Percentiles rank a stretch among this genome's conserved stretches.
Conservation (phyloP, 2,888 invertebrate genomes). For the Pterobdella sp. region DNA sequence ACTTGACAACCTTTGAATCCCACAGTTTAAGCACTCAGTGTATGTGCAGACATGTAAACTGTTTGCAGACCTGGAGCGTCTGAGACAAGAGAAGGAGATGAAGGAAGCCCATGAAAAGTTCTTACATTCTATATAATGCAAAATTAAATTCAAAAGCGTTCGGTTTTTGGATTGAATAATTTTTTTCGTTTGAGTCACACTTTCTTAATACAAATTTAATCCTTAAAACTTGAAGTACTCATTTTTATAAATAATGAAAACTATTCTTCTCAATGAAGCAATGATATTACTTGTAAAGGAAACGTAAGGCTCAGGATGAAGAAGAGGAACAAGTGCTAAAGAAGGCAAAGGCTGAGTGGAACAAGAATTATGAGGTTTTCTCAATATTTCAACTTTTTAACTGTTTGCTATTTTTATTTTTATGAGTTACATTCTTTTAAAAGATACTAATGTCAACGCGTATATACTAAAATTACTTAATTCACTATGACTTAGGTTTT, state of each 20-base stretch:
- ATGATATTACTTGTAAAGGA: conserved; percentile 57
- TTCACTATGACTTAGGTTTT: neutral
- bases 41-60: conserved; percentile 99
- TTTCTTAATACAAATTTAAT: too few species aligned
- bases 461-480: neutral
- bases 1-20: too few species aligned
- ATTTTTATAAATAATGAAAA: too few species aligned
- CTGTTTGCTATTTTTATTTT: too few species aligned
- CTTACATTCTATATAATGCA: too few species aligned
- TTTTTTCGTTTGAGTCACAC: too few species aligned
- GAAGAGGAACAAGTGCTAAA: conserved; percentile 82
- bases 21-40: conserved; percentile 70
- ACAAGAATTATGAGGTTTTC: conserved; percentile 87
- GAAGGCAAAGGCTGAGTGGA: conserved; percentile 88
- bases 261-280: neutral
- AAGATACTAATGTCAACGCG: neutral
- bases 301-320: conserved; percentile 84
- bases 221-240: too few species aligned
- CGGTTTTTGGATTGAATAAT: too few species aligned
- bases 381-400: too few species aligned
- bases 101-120: conserved; percentile 53
- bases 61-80: conserved; percentile 71
- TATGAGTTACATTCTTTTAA: neutral
- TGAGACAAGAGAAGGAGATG: conserved; percentile 49
- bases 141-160: too few species aligned